Conservation (phyloP, 2,888 invertebrate genomes). For the Acronicta psi region DNA sequence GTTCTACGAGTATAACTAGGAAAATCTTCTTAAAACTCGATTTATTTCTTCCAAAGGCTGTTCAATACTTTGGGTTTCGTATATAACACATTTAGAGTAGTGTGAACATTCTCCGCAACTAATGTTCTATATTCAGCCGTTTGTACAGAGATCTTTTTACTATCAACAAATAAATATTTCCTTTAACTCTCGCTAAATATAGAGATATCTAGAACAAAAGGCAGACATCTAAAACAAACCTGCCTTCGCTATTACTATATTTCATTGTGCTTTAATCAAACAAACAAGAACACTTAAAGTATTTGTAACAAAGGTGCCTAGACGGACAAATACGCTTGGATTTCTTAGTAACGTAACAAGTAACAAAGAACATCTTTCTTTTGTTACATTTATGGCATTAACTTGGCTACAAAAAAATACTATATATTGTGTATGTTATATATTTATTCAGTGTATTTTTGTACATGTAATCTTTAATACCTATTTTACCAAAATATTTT, state of each 20-base stretch:
- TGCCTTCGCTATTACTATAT: not conserved
- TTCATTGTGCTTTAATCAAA: constrained; percentile 20
- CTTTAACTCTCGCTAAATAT: not conserved
- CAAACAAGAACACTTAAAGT: constrained; percentile 35
- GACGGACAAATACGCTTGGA: constrained; percentile 20
- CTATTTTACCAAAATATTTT: too few species aligned
- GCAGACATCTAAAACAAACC: not conserved
- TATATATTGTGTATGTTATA: too few species aligned
- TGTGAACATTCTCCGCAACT: too few species aligned
- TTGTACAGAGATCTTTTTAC: not conserved
- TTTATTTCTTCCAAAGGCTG: too few species aligned
- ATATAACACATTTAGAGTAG: too few species aligned
- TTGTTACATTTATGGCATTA: not conserved
- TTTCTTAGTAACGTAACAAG: constrained; percentile 7
- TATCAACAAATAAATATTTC: not conserved
- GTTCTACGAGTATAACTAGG: too few species aligned
- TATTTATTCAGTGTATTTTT: not conserved
- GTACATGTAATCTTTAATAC: too few species aligned
- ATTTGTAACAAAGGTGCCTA: constrained; percentile 34
- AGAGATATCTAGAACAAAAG: not conserved
- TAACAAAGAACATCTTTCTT: not conserved
- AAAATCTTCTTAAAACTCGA: too few species aligned
- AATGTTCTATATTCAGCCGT: too few species aligned
- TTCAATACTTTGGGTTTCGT: too few species aligned
- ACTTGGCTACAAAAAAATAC: not conserved